Base-by-base conservation (phyloP, 2,888 invertebrate genomes). In the Saturnia japonica region DNA sequence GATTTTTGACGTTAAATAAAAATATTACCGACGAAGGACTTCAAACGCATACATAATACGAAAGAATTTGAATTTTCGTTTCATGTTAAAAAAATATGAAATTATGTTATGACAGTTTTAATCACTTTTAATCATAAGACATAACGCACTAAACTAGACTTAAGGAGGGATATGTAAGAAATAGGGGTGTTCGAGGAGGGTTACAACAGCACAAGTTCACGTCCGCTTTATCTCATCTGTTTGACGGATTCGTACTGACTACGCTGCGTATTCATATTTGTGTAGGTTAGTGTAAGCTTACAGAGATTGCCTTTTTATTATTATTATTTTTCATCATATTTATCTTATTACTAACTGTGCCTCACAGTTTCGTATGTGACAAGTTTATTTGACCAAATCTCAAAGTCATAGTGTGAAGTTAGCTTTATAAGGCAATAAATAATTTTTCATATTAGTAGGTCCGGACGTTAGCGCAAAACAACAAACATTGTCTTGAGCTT, bases 241-340 rank as follows among this genome's bases (percentile, higher is more conserved):
- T 93, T 93, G 93, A 93, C 93, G 93, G 89, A 93, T 93, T 92
- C 87, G 82, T 88, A 80, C 86, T 87, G 88, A 90, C 89, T 88
- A 86, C 88, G 87, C 88, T 85, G 86, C 88, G 90, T 91, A 90
- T 91, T 91, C 92, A 93, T 92, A 92, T 90, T 91, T 83, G 82
- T 78, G 77, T 78, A 92, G 91, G 87, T 80, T 80, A 83, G 74
- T 70, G 71, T 19, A 40, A 16, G 43, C 57, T 68, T 54, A 68
- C 79, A 90, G 90, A 88, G 83, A 70, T 72, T 68, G 70, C 68
- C 40, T 40, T 69, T 51, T 69, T 2, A 60, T 14, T 28, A 12
- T 28, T 28, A n/a, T n/a, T n/a, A n/a, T n/a, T n/a, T n/a, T n/a
- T n/a, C n/a, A n/a, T n/a, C n/a, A n/a, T n/a, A n/a, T n/a, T n/a